A percentile compares a stretch with the other conserved stretches of the same genome.
Conservation (phyloP, 1,140 invertebrate genomes). For the Musca domestica region DNA sequence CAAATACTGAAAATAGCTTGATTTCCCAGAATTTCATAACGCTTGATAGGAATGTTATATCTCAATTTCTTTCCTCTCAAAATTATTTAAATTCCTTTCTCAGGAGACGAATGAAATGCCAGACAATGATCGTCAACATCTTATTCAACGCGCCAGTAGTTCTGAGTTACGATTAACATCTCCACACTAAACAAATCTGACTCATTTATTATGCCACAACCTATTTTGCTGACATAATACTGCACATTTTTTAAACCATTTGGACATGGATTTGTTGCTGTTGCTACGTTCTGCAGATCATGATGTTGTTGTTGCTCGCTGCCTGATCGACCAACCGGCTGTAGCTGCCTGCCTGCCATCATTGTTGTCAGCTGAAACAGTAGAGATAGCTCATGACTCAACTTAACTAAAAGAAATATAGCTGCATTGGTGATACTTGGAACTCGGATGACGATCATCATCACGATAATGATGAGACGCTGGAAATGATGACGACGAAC, state of each 20-base stretch:
- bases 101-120: no score
- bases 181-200: constrained; percentile 3
- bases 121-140: no score
- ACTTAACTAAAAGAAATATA: neutral
- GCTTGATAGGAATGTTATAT: no score
- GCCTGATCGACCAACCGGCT: no score
- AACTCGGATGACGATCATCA: neutral
- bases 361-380: neutral
- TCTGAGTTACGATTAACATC: constrained; percentile 12
- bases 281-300: no score
- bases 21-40: no score
- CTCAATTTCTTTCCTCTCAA: no score
- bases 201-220: constrained; percentile 18
- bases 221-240: constrained; percentile 16
- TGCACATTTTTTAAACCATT: constrained; percentile 15
- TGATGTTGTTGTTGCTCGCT: no score
- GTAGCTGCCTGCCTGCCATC: neutral
- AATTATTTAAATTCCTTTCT: no score
- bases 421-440: no score
- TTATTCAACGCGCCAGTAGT: no score
- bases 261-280: neutral
- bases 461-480: neutral
- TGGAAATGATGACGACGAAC: constrained; percentile 13
- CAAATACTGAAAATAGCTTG: no score
- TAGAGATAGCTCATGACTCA: constrained; percentile 5